Base-by-base conservation (phyloP, 2,888 invertebrate genomes). In the Chrysomela aeneicollis region DNA sequence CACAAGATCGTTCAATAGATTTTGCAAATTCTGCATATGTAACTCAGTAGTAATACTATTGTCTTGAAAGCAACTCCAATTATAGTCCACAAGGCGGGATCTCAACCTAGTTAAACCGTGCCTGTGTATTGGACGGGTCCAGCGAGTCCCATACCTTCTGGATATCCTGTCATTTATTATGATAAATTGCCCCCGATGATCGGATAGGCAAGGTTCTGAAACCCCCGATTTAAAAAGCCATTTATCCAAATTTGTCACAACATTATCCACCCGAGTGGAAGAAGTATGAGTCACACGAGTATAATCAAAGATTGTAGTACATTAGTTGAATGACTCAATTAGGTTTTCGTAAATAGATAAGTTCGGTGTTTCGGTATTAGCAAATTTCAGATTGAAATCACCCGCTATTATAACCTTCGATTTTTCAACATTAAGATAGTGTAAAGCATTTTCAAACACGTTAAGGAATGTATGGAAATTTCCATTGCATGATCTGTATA, bases 111-210 rank as follows among this genome's bases (percentile, higher is more conserved):
- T 49, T 17, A 49, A 49, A 49, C 49, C 49, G 18, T 49, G 49
- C 17, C 49, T 49, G 49, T 49, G 49, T 49, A 49, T 10, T 49
- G 49, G 49, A 12, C 49, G 49, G 49, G 49, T 49, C 49, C 49
- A 49, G 6, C 49, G 49, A 3, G 49, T 49, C 49, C 18, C 49
- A 17, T 49, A n/a, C 6, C 49, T 17, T 49, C 49, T n/a, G 6
- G 49, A 17, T 15, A 49, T 49, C 17, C 17, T 49, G 15, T 49
- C 18, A 49, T 49, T 49, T 9, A 49, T 49, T 2, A 49, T 15
- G 6, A 49, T 49, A 49, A 3, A 49, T 42, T 42, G 42, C 26
- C 42, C 17, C 42, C 42, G 42, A 42, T 42, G 42, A 42, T 42
- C n/a, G 17, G 42, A 42, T 15, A 42, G 17, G 17, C 26, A 26